Evolutionary conservation across 2,888 invertebrate species (phyloP), one percentile per base, ranked within the genome.

Genomic region (Agrotis clavis): DNA sequence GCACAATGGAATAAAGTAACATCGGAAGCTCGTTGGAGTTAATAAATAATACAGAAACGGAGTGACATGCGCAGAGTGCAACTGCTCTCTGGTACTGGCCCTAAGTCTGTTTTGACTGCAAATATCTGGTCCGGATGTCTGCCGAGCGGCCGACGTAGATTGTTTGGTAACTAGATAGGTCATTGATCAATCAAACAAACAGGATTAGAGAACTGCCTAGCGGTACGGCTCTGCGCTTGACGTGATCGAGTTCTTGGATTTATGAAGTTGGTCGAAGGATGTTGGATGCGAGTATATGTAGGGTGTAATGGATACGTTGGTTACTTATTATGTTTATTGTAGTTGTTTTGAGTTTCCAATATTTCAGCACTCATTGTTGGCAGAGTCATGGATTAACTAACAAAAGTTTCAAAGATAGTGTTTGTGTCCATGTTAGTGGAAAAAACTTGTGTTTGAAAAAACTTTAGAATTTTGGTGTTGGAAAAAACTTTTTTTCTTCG

Each of bases 21-120:
- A 95, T 96, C 95, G 95, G 95, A 96, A 94, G 94, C 95, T 95
- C 92, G 96, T 96, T 95, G 94, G 93, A 94, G 94, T 96, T 96
- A 95, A 95, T 96, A 96, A 96, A 96, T 96, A 96, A 95, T 95
- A 95, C 92, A 93, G 93, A 91, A 92, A 90, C 86, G 87, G 93
- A 94, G 92, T 94, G 96, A 95, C 95, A 94, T 94, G 95, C 94
- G 94, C 95, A 93, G 94, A 94, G 93, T 94, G 94, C 91, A 87
- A 82, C 85, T 69, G 83, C 85, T 69, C 89, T 41, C 41, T 41
- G 41, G 85, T 90, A 89, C 90, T 59, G 77, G 90, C 87, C 90
- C 91, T 92, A 93, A 93, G 92, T 94, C 94, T 94, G 93, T 95
- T 95, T 94, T 94, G 95, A 95, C 94, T 95, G 94, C 94, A 95